Conservation (phyloP, 2,888 invertebrate genomes). For the Eupithecia exiguata region DNA sequence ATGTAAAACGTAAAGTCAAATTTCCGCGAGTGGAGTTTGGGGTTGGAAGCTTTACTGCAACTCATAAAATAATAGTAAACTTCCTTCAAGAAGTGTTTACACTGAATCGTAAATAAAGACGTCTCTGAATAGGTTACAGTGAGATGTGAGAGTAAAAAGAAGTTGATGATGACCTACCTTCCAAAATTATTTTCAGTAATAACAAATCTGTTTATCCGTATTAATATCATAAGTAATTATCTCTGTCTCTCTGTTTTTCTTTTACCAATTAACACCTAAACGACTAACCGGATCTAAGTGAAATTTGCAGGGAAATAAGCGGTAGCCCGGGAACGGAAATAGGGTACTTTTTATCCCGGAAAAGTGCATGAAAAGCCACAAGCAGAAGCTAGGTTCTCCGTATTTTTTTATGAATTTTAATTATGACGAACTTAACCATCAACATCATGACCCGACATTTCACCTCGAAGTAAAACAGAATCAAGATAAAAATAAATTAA, state of each 20-base stretch:
- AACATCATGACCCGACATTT: background rate
- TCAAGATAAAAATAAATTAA: conserved; percentile 56
- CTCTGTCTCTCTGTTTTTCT: background rate
- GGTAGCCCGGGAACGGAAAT: no score
- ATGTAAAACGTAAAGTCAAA: background rate
- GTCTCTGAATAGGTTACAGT: background rate
- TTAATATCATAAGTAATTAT: background rate
- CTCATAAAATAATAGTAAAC: background rate
- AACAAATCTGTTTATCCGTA: background rate
- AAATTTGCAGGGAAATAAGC: background rate
- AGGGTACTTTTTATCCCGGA: no score
- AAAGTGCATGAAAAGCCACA: background rate
- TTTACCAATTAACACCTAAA: background rate
- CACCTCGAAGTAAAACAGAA: conserved; percentile 28
- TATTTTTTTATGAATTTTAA: background rate
- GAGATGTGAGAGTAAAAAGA: background rate
- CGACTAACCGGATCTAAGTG: background rate
- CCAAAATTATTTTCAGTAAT: background rate
- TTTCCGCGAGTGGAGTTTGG: background rate
- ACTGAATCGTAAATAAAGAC: background rate
- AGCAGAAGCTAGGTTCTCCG: background rate
- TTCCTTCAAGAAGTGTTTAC: background rate
- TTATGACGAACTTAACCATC: background rate
- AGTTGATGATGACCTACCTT: background rate
- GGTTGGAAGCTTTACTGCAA: background rate